These are phyloP conservation scores for Poeciliopsis presidionis DNA, from an alignment of 2,797 vertebrate species.

Conservation along the genomic window DNA sequence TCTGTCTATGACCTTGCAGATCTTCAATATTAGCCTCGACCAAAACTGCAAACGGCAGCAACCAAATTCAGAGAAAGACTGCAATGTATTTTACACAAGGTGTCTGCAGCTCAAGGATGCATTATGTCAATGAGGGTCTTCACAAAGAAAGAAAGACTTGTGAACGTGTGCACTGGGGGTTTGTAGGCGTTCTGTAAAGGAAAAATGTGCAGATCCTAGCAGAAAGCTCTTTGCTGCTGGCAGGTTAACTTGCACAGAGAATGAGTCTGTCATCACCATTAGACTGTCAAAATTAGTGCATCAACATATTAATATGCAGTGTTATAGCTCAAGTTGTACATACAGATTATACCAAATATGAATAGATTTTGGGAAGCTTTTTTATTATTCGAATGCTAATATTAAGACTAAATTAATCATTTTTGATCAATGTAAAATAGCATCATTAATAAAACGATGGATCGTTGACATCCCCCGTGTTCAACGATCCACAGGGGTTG, in stretches of 20 bases:
- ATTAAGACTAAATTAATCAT: background rate
- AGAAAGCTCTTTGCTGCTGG: constrained; percentile 50
- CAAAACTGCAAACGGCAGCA: background rate
- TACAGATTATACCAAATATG: background rate
- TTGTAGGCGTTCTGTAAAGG: constrained; percentile 26
- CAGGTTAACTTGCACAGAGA: constrained; percentile 38
- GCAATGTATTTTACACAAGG: constrained; percentile 4
- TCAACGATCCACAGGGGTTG: too few relatives aligned
- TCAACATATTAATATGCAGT: constrained; percentile 41
- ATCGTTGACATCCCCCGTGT: too few relatives aligned
- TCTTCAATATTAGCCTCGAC: constrained; percentile 9
- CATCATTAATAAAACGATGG: background rate
- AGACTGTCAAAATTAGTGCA: constrained; percentile 17
- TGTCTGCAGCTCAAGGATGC: background rate
- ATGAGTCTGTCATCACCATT: constrained; percentile 36
- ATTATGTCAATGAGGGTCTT: constrained; percentile 15
- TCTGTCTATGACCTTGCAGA: constrained; percentile 3
- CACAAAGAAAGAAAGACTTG: constrained; percentile 5
- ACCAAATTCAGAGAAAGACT: constrained; percentile 1
- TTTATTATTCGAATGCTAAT: background rate
- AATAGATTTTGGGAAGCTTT: background rate
- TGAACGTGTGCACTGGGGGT: constrained; percentile 9
- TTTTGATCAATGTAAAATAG: background rate
- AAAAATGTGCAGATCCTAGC: constrained; percentile 68
- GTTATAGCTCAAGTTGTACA: background rate